Conservation (phyloP, 2,888 invertebrate species). For the Notodonta ziczac region DNA sequence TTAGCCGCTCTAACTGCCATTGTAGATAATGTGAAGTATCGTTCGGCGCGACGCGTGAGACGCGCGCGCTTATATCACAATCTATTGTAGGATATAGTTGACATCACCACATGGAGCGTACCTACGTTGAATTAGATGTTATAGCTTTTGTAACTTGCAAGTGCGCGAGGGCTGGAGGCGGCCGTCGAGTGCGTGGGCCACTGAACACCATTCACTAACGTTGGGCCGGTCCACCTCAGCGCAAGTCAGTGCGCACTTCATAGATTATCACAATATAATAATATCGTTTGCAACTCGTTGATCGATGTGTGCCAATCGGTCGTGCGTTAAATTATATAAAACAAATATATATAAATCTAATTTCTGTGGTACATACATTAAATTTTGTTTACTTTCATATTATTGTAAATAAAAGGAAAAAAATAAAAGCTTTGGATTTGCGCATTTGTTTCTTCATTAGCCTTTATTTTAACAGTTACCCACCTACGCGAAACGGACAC, state of each 20-base stretch:
- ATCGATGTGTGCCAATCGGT: slow-evolving; percentile 40
- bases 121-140: slow-evolving; percentile 51
- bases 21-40: slow-evolving; percentile 50
- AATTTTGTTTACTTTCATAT: slow-evolving; percentile 84
- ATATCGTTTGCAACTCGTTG: slow-evolving; percentile 35
- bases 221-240: not conserved
- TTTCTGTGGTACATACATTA: slow-evolving; percentile 74
- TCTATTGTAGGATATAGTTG: slow-evolving; percentile 39
- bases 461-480: not conserved
- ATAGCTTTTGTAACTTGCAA: slow-evolving; percentile 75
- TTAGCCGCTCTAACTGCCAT: slow-evolving; percentile 73
- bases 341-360: slow-evolving; percentile 68
- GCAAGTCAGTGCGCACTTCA: slow-evolving; percentile 18
- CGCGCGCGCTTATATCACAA: slow-evolving; percentile 59
- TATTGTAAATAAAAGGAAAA: slow-evolving; percentile 78
- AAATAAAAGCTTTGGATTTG: slow-evolving; percentile 84
- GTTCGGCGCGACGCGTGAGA: slow-evolving; percentile 47
- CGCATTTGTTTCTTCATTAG: slow-evolving; percentile 48
- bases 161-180: slow-evolving; percentile 21
- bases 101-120: slow-evolving; percentile 43
- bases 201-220: not conserved
- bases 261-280: slow-evolving; percentile 38
- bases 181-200: not conserved
- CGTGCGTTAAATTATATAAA: slow-evolving; percentile 40
- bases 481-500: too few species aligned